Conservation (phyloP, 2,888 invertebrate species). For the Dynastes hyllus region DNA sequence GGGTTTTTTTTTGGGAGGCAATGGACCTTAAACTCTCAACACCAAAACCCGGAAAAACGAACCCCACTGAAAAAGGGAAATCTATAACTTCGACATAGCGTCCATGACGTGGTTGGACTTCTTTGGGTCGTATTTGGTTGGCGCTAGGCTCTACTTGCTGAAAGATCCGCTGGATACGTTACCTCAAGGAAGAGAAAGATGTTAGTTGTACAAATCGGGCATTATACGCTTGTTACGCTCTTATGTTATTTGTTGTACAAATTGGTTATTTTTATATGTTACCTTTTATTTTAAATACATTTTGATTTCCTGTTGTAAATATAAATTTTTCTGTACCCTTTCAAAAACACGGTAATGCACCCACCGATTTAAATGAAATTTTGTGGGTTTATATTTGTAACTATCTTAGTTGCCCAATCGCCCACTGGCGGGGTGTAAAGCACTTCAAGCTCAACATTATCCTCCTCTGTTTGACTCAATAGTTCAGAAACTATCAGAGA, state of each 20-base stretch:
- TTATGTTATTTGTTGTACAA: slow-evolving; percentile 42
- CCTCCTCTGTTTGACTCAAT: too few relatives aligned
- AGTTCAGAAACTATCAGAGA: too few relatives aligned
- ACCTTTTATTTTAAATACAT: not conserved
- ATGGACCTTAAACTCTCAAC: slow-evolving; percentile 80
- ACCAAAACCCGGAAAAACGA: slow-evolving; percentile 73
- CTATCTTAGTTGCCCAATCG: too few relatives aligned
- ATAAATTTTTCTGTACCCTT: too few relatives aligned
- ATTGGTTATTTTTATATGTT: slow-evolving; percentile 4
- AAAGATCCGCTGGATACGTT: slow-evolving; percentile 87
- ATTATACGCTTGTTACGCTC: slow-evolving; percentile 59
- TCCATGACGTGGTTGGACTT: slow-evolving; percentile 85
- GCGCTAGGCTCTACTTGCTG: slow-evolving; percentile 84
- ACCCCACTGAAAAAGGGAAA: slow-evolving; percentile 73
- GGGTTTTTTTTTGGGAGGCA: too few relatives aligned
- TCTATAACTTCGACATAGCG: slow-evolving; percentile 78
- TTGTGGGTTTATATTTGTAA: too few relatives aligned
- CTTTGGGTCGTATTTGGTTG: slow-evolving; percentile 80
- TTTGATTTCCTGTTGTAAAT: too few relatives aligned
- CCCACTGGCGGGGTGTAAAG: too few relatives aligned
- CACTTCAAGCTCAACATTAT: too few relatives aligned
- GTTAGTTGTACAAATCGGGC: slow-evolving; percentile 62
- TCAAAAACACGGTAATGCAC: too few relatives aligned
- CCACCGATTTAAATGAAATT: too few relatives aligned
- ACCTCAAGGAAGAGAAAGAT: slow-evolving; percentile 79